Percentiles rank a stretch among this genome's conserved stretches.
Conservation (phyloP, 2,888 invertebrate genomes). For the Zootermopsis nevadensis region DNA sequence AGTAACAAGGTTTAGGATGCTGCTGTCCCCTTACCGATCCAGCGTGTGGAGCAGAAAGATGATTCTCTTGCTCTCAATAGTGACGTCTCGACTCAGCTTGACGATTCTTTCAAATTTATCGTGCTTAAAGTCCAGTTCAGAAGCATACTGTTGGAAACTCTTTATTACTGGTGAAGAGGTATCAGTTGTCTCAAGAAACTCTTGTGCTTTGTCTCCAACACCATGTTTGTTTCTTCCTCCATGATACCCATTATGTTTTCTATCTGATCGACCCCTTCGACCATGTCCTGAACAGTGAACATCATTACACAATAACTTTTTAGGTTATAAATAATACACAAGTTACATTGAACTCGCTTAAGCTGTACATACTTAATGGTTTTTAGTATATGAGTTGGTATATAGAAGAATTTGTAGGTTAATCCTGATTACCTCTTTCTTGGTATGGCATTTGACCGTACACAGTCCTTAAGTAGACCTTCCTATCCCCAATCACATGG, state of each 20-base stretch:
- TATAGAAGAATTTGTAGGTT: too few relatives aligned
- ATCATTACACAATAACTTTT: too few relatives aligned
- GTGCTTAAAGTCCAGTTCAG: constrained; percentile 79
- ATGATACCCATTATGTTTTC: constrained; percentile 25
- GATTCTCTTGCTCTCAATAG: constrained; percentile 89
- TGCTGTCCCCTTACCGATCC: constrained; percentile 63
- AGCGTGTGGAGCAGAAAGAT: constrained; percentile 87
- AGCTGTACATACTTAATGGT: too few relatives aligned
- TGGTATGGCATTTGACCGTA: not conserved
- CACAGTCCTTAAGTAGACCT: too few relatives aligned
- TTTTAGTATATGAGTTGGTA: too few relatives aligned
- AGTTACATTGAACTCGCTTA: too few relatives aligned
- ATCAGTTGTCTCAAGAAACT: constrained; percentile 63
- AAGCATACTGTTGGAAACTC: constrained; percentile 73
- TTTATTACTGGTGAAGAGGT: constrained; percentile 68
- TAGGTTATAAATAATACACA: too few relatives aligned
- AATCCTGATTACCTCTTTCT: not conserved
- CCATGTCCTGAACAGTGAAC: constrained; percentile 16
- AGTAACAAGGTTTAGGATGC: too few relatives aligned
- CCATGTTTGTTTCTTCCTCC: constrained; percentile 56
- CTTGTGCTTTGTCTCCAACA: constrained; percentile 64
- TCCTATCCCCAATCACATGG: too few relatives aligned
- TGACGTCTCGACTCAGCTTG: constrained; percentile 84
- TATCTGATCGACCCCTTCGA: constrained; percentile 37
- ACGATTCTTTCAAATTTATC: constrained; percentile 86